Evolutionary conservation across 2,797 vertebrate species (phyloP).

Genomic region (Cyclopterus lumpus): DNA sequence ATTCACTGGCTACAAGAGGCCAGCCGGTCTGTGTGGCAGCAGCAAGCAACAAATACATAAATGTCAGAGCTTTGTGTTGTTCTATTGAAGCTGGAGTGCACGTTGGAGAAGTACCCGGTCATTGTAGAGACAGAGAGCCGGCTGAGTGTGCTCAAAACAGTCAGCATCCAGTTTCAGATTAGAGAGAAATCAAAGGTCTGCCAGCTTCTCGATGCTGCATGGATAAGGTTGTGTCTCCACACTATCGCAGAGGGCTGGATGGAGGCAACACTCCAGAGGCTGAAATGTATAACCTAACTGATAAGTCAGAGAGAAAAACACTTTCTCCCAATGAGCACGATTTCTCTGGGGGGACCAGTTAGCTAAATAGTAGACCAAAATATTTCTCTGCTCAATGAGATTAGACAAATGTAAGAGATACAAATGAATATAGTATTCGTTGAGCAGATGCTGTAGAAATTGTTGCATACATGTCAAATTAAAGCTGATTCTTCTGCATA

Average conservation of each 20-base stretch:
- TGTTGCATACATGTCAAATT: constrained; percentile 5
- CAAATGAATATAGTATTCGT: not conserved
- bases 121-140: constrained; percentile 26
- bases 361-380: constrained; percentile 9
- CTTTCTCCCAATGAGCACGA: constrained; percentile 34
- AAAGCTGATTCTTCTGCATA: not conserved
- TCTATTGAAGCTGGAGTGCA: constrained; percentile 36
- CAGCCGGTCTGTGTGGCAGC: constrained; percentile 9
- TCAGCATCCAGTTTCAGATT: constrained; percentile 64
- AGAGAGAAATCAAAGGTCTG: constrained; percentile 63
- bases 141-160: constrained; percentile 52
- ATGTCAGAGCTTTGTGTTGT: constrained; percentile 24
- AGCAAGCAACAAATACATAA: constrained; percentile 8
- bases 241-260: constrained; percentile 34
- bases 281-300: constrained; percentile 62
- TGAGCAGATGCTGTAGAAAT: not conserved
- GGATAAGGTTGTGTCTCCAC: constrained; percentile 57
- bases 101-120: constrained; percentile 20
- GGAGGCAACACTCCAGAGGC: constrained; percentile 50
- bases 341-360: constrained; percentile 26
- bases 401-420: constrained; percentile 1
- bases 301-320: constrained; percentile 51
- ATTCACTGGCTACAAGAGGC: constrained; percentile 21
- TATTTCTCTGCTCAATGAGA: constrained; percentile 22
- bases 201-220: constrained; percentile 39